Evolutionary conservation across 2,888 invertebrate genomes (phyloP).

Genomic region (Perdita meconis): DNA sequence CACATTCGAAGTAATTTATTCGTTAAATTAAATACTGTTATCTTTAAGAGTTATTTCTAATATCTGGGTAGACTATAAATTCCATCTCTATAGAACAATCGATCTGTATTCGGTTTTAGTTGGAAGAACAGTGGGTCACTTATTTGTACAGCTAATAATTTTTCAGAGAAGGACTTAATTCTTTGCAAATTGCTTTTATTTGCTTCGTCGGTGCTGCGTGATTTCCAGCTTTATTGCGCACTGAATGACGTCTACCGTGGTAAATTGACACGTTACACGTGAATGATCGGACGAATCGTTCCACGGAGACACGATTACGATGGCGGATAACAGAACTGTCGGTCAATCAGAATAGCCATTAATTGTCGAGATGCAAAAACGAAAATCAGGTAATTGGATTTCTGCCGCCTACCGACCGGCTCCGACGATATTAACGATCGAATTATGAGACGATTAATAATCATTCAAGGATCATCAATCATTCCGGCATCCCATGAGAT

Average conservation of each 20-base stretch:
- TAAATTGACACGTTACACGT: conserved; percentile 22
- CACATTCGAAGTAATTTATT: no score
- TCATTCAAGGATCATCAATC: conserved; percentile 44
- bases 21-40: no score
- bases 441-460: conserved; percentile 46
- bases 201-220: background rate
- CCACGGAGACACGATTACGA: conserved; percentile 20
- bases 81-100: no score
- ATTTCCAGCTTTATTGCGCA: background rate
- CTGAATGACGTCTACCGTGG: background rate
- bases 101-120: no score
- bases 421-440: conserved; percentile 21
- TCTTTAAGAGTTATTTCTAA: no score
- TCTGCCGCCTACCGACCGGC: conserved; percentile 24
- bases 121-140: no score
- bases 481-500: conserved; percentile 8
- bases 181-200: no score
- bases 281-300: conserved; percentile 33
- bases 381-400: conserved; percentile 54
- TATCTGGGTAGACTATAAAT: no score
- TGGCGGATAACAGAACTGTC: conserved; percentile 38
- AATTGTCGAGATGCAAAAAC: conserved; percentile 45
- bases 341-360: conserved; percentile 47
- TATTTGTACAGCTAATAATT: no score
- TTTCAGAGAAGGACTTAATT: no score